Percentiles rank a stretch among this genome's conserved stretches.
These are phyloP conservation scores for Notodonta dromedarius DNA, from an alignment of 2,888 invertebrate genomes.

Conservation along the genomic window DNA sequence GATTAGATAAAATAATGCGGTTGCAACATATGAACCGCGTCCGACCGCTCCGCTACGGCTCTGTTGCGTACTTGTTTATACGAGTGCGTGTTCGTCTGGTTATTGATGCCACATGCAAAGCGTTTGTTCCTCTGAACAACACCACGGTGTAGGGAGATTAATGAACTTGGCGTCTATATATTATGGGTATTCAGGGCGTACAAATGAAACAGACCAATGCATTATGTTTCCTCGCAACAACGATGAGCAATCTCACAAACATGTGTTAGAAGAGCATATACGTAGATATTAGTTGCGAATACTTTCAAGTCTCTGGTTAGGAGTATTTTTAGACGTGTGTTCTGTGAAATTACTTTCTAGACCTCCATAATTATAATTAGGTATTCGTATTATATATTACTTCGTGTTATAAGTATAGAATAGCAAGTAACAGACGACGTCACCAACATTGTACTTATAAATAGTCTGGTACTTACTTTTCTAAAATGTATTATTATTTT, in stretches of 20 bases:
- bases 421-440: no score
- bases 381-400: no score
- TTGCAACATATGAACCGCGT: constrained; percentile 41
- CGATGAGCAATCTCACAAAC: background rate
- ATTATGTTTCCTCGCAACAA: constrained; percentile 12
- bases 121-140: constrained; percentile 14
- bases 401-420: no score
- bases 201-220: constrained; percentile 21
- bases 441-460: no score
- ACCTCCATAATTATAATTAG: no score
- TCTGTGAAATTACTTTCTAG: no score
- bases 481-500: no score
- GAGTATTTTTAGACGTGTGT: background rate
- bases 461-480: no score
- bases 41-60: constrained; percentile 26
- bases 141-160: constrained; percentile 30
- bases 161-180: constrained; percentile 36
- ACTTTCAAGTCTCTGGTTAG: no score
- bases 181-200: constrained; percentile 33
- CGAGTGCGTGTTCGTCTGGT: constrained; percentile 29
- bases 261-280: background rate
- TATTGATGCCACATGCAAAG: constrained; percentile 24
- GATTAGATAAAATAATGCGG: constrained; percentile 58
- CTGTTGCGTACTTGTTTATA: constrained; percentile 30
- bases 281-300: no score